Evolutionary conservation across 1,140 invertebrate species (phyloP).

Genomic region (Agraylea sexmaculata): DNA sequence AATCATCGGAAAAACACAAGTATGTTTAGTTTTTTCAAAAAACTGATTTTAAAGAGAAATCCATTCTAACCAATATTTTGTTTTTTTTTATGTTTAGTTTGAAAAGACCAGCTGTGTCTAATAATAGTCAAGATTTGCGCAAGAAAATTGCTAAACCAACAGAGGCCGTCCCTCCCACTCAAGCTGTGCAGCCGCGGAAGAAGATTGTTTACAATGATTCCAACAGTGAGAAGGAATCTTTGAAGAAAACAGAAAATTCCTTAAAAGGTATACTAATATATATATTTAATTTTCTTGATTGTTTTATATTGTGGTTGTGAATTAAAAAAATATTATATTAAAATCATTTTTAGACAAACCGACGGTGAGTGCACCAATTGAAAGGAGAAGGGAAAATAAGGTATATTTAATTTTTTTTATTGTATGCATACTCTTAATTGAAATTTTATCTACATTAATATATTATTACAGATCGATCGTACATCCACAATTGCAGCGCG

Average conservation of each 20-base stretch:
- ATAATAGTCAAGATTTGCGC: constrained; percentile 14
- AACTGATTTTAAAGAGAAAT: not conserved
- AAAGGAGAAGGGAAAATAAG: no score
- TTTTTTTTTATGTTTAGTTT: constrained; percentile 8
- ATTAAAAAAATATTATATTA: no score
- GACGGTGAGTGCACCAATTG: no score
- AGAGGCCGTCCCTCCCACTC: not conserved
- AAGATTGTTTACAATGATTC: constrained; percentile 14
- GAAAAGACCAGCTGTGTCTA: constrained; percentile 9
- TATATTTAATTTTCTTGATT: no score
- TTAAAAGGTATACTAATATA: no score
- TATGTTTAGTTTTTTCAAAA: not conserved
- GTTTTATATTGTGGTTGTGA: no score
- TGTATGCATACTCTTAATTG: no score
- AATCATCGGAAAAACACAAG: not conserved
- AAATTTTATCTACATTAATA: no score
- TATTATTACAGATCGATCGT: constrained; percentile 18
- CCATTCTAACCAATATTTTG: constrained; percentile 1
- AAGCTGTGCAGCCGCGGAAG: constrained; percentile 6
- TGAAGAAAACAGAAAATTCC: no score
- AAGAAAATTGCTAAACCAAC: constrained; percentile 12
- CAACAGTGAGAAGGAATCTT: no score
- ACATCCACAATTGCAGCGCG: constrained; percentile 17
- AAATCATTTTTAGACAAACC: no score
- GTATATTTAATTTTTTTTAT: no score